Percentiles rank a stretch among this genome's conserved stretches.
Evolutionary conservation across 2,797 vertebrate species (phyloP).

Genomic region (Cyclopterus lumpus): DNA sequence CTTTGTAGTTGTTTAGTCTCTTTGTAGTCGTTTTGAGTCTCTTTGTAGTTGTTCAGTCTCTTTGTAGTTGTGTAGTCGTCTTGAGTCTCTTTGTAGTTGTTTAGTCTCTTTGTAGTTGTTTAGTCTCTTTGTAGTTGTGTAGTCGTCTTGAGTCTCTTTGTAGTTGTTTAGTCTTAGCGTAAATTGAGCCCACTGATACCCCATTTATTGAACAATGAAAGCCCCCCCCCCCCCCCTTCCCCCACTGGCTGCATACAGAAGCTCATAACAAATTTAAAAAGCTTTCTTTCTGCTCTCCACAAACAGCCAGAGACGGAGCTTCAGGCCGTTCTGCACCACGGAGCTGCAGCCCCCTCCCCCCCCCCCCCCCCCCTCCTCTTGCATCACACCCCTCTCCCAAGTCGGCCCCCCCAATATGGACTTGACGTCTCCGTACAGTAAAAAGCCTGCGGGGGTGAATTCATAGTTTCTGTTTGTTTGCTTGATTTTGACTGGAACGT

Average conservation of each 20-base stretch:
- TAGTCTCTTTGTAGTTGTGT: too few relatives aligned
- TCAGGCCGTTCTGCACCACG: conserved; percentile 60
- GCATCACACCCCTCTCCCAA: conserved; percentile 54
- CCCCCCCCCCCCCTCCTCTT: conserved; percentile 28
- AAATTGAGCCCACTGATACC: too few relatives aligned
- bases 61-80: too few relatives aligned
- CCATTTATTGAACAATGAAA: too few relatives aligned
- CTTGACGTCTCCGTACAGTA: conserved; percentile 11
- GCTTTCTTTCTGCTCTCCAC: conserved; percentile 30
- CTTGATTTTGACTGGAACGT: background rate
- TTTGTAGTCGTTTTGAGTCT: too few relatives aligned
- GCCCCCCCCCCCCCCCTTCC: conserved; percentile 11
- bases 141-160: too few relatives aligned
- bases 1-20: too few relatives aligned
- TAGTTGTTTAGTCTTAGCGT: too few relatives aligned
- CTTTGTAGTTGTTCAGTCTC: too few relatives aligned
- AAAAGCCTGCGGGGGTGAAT: conserved; percentile 1
- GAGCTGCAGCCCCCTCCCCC: conserved; percentile 8
- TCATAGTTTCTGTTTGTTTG: background rate
- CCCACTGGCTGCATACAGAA: conserved; percentile 8
- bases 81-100: too few relatives aligned
- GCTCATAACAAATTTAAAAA: conserved; percentile 67
- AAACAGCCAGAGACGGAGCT: conserved; percentile 54
- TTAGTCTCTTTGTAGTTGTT: too few relatives aligned
- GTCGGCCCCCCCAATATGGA: conserved; percentile 5